These are phyloP conservation scores for Pagetopsis macropterus DNA, from an alignment of 2,797 vertebrate species.

Conservation along the genomic window DNA sequence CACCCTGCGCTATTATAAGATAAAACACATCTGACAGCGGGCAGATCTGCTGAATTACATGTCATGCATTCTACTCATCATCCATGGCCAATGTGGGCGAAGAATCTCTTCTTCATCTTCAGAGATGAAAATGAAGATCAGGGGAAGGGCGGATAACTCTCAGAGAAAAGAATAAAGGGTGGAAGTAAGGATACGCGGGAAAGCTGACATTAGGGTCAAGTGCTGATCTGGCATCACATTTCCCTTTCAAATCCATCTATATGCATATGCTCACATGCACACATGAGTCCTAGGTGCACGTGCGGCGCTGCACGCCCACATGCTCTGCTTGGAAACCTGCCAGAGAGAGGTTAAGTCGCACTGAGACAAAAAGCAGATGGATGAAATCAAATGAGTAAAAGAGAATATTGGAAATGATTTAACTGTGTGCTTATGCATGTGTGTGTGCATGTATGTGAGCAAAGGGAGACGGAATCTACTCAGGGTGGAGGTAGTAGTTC, in stretches of 20 bases:
- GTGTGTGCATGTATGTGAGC: constrained; percentile 21
- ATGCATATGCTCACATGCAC: constrained; percentile 57
- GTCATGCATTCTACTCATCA: constrained; percentile 34
- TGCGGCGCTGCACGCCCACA: constrained; percentile 27
- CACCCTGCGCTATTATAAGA: constrained; percentile 23
- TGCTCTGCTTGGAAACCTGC: constrained; percentile 35
- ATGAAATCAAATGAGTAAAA: constrained; percentile 63
- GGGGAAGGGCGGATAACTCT: not conserved
- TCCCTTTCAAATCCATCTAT: constrained; percentile 65
- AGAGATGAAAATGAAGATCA: constrained; percentile 53
- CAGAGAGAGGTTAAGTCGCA: constrained; percentile 39
- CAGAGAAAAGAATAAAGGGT: constrained; percentile 38
- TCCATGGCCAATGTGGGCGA: constrained; percentile 27
- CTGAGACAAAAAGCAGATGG: constrained; percentile 58
- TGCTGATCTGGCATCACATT: constrained; percentile 70
- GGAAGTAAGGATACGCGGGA: constrained; percentile 38
- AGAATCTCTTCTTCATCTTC: constrained; percentile 55
- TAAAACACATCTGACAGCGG: constrained; percentile 42
- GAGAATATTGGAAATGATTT: constrained; percentile 59
- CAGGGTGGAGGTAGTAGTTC: constrained; percentile 59
- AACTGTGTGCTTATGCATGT: constrained; percentile 40
- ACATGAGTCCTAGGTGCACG: constrained; percentile 27
- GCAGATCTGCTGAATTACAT: constrained; percentile 55
- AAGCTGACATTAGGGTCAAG: constrained; percentile 73
- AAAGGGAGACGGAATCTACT: constrained; percentile 43